These are phyloP conservation scores for Argyra leucocephala DNA, from an alignment of 2,888 invertebrate species.

Conservation along the genomic window DNA sequence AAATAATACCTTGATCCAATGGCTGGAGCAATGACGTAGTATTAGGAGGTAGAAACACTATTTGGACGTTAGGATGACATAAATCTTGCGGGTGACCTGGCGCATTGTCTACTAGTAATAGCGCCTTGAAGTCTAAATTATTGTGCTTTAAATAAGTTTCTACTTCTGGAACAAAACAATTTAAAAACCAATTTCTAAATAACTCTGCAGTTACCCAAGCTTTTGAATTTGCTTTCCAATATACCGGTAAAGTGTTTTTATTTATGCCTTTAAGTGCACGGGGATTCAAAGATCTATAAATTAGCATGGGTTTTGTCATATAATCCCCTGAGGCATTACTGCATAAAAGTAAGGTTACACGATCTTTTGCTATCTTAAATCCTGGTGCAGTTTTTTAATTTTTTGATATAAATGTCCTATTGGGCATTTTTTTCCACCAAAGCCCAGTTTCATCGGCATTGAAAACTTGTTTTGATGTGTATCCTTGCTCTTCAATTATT, in stretches of 20 bases:
- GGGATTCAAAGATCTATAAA: constrained; percentile 31
- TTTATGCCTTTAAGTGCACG: constrained; percentile 26
- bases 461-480: constrained; percentile 24
- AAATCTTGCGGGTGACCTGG: not conserved
- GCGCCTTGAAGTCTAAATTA: not conserved
- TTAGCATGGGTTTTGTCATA: constrained; percentile 31
- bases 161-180: constrained; percentile 11
- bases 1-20: constrained; percentile 7
- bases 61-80: not conserved
- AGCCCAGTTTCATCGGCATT: constrained; percentile 26
- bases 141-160: constrained; percentile 7
- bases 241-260: constrained; percentile 29
- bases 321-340: constrained; percentile 31
- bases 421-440: constrained; percentile 29
- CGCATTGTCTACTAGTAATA: not conserved
- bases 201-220: not conserved
- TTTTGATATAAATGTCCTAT: constrained; percentile 22
- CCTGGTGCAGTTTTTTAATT: constrained; percentile 19
- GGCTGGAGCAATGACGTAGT: constrained; percentile 9
- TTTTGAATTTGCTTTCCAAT: constrained; percentile 12
- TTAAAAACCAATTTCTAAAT: constrained; percentile 11
- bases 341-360: constrained; percentile 28
- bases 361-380: constrained; percentile 27
- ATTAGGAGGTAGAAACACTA: not conserved
- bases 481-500: constrained; percentile 21